Evolutionary conservation across 2,797 vertebrate species (phyloP).

Genomic region (Novumbra hubbsi): DNA sequence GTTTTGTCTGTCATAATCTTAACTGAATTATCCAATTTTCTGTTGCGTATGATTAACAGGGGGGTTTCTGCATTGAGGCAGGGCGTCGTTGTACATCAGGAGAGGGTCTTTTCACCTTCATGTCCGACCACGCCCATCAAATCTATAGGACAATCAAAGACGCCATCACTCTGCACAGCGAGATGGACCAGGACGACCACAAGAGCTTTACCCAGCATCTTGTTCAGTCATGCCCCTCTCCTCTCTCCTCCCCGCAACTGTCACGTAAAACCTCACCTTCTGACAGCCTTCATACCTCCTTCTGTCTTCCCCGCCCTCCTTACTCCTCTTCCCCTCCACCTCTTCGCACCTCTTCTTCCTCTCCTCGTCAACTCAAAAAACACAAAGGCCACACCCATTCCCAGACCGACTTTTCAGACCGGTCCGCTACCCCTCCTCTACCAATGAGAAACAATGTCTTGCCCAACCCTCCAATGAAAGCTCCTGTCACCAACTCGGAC

Average conservation of each 20-base stretch:
- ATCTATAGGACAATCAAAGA: constrained; percentile 70
- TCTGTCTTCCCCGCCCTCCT: background rate
- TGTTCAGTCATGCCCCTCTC: background rate
- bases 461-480: constrained; percentile 11
- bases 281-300: background rate
- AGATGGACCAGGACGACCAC: background rate
- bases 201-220: constrained; percentile 3
- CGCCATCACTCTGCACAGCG: constrained; percentile 63
- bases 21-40: background rate
- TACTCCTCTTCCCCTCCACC: background rate
- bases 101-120: constrained; percentile 83
- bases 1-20: background rate
- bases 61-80: constrained; percentile 81
- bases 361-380: background rate
- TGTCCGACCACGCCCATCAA: constrained; percentile 65
- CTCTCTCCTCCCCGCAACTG: background rate
- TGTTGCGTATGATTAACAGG: constrained; percentile 63
- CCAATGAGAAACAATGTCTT: constrained; percentile 27
- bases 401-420: background rate
- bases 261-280: no score
- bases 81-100: constrained; percentile 87
- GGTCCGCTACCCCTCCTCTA: constrained; percentile 7
- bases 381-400: constrained; percentile 28
- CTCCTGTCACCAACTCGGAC: background rate
- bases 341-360: background rate